Evolutionary conservation across 2,113 vertebrate species (phyloP).

Genomic region (Psettodes erumei): DNA sequence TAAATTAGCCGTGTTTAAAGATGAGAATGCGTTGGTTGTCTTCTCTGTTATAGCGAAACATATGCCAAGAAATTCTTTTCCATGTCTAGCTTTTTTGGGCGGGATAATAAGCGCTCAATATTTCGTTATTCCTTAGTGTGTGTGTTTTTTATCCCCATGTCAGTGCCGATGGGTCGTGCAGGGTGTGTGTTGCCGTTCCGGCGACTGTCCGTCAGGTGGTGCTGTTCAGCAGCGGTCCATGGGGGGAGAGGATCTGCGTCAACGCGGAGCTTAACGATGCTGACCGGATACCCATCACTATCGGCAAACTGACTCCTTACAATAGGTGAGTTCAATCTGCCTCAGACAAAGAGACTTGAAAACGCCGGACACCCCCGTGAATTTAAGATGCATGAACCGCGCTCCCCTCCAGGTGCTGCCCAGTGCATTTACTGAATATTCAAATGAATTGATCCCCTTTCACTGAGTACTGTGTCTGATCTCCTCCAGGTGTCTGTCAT

Average conservation of each 20-base stretch:
- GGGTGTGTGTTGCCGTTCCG: conserved; percentile 68
- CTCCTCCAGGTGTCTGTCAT: conserved; percentile 77
- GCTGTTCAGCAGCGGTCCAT: conserved; percentile 80
- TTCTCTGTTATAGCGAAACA: background rate
- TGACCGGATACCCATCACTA: conserved; percentile 68
- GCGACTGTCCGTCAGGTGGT: conserved; percentile 77
- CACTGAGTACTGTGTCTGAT: background rate
- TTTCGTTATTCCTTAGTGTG: background rate
- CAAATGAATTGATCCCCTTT: background rate
- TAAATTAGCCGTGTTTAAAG: background rate
- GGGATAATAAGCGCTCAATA: accelerated
- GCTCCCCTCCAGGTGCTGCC: background rate
- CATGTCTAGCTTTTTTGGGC: accelerated
- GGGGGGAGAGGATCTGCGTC: conserved; percentile 75
- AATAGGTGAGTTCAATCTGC: too few species aligned
- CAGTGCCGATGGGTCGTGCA: conserved; percentile 57
- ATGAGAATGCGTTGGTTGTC: background rate
- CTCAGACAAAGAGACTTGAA: too few species aligned
- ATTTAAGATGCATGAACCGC: too few species aligned
- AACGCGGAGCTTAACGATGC: conserved; percentile 76
- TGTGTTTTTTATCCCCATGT: background rate
- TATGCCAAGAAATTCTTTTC: accelerated
- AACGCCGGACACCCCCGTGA: too few species aligned
- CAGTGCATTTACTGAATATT: background rate
- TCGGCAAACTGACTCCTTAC: conserved; percentile 81